Evolutionary conservation across 2,113 vertebrate species (phyloP).

Genomic region (Rhynchomys soricoides): DNA sequence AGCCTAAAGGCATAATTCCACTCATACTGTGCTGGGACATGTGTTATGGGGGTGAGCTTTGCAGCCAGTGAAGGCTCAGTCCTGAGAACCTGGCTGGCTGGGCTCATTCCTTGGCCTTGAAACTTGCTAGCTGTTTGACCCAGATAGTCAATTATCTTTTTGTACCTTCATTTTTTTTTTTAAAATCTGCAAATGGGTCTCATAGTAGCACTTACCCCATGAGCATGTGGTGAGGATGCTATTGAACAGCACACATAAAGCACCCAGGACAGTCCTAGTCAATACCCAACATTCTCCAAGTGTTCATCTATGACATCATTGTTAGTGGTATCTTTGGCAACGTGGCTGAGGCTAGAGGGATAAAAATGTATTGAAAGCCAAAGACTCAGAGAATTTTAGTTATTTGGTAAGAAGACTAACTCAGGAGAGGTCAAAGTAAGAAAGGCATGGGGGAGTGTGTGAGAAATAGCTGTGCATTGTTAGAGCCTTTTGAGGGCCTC

Average conservation of each 20-base stretch:
- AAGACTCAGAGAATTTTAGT: conserved; percentile 35
- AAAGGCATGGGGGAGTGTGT: background rate
- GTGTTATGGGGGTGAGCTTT: rapidly evolving
- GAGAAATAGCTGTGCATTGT: background rate
- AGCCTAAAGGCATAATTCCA: conserved; percentile 35
- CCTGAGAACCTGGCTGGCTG: background rate
- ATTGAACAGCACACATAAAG: background rate
- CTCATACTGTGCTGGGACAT: background rate
- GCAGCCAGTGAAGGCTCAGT: background rate
- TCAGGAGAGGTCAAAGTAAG: conserved; percentile 54
- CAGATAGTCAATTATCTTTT: background rate
- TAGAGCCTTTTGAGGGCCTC: background rate
- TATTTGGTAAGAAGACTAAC: conserved; percentile 48
- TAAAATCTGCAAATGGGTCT: background rate
- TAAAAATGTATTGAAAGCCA: conserved; percentile 56
- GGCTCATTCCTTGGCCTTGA: background rate
- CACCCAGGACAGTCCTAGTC: background rate
- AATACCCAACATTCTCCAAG: background rate
- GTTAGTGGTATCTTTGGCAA: background rate
- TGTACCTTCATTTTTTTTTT: background rate
- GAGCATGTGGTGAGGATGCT: background rate
- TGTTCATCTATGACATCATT: background rate
- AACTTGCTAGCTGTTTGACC: background rate
- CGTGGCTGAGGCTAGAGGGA: background rate
- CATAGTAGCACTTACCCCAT: conserved; percentile 55